Evolutionary conservation across 2,888 invertebrate genomes (phyloP).

Genomic region (Athalia rosae): DNA sequence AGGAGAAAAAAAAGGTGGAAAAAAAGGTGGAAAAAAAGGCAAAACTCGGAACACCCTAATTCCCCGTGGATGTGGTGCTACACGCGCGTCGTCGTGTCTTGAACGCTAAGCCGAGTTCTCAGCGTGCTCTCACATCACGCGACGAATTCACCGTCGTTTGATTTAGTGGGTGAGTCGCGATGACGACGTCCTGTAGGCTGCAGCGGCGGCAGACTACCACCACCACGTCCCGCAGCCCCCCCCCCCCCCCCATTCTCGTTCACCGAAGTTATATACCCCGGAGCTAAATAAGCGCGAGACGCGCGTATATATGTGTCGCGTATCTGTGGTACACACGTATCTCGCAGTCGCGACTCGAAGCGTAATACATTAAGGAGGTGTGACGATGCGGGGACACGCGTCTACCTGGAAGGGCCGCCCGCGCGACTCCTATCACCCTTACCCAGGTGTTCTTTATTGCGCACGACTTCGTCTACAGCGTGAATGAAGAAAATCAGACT

Average conservation of each 20-base stretch:
- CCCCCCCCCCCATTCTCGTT: no score
- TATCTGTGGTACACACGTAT: no score
- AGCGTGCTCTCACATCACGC: conserved; percentile 62
- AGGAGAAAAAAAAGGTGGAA: no score
- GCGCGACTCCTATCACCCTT: conserved; percentile 54
- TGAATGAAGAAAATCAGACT: conserved; percentile 46
- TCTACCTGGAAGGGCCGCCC: conserved; percentile 68
- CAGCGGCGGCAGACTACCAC: no score
- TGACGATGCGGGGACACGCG: conserved; percentile 73
- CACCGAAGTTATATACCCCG: no score
- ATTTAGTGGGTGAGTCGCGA: conserved; percentile 35
- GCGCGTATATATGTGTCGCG: no score
- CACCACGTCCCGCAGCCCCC: no score
- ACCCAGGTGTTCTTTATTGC: conserved; percentile 67
- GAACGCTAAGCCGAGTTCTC: conserved; percentile 61
- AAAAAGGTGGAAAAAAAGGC: conserved; percentile 24
- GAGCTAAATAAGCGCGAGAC: no score
- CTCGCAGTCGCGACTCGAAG: no score
- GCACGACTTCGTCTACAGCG: conserved; percentile 57
- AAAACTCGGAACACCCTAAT: conserved; percentile 57
- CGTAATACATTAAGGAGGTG: conserved; percentile 67
- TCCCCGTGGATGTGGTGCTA: conserved; percentile 46
- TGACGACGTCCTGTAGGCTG: conserved; percentile 36
- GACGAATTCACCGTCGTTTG: conserved; percentile 11
- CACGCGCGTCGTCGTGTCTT: conserved; percentile 50